These are phyloP conservation scores for Corythornis vintsioides DNA, from an alignment of 2,113 vertebrate species.

Conservation along the genomic window DNA sequence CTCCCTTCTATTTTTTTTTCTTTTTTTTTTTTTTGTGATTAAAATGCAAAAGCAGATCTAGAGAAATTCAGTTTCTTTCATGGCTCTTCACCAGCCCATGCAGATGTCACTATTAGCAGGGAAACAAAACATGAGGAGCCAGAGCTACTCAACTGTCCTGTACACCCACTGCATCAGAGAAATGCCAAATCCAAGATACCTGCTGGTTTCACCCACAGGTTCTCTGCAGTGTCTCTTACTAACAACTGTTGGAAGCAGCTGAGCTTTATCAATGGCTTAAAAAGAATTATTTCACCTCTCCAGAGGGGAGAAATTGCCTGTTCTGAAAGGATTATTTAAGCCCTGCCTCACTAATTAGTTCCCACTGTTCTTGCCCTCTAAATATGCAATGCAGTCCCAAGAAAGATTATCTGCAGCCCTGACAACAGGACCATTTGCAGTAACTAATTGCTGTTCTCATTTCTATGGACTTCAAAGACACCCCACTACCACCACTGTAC, in stretches of 20 bases:
- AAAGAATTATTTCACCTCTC: not conserved
- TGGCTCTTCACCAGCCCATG: not conserved
- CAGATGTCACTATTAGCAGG: not conserved
- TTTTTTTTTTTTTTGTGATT: not conserved
- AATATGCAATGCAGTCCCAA: not conserved
- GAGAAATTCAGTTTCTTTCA: not conserved
- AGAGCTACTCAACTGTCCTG: not conserved
- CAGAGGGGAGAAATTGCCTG: not conserved
- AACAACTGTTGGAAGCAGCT: not conserved
- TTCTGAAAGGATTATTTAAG: conserved; percentile 13
- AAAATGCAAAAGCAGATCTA: not conserved
- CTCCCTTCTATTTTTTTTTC: too few relatives aligned
- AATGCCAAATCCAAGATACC: not conserved
- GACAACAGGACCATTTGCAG: not conserved
- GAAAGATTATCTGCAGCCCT: not conserved
- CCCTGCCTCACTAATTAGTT: conserved; percentile 9
- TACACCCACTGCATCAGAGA: not conserved
- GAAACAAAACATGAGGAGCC: not conserved
- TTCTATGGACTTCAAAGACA: conserved; percentile 46
- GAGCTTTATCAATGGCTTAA: not conserved
- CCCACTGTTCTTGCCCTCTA: not conserved
- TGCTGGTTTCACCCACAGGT: not conserved
- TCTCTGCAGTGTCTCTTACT: not conserved
- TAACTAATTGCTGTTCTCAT: conserved; percentile 38
- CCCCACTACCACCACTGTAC: not conserved